A percentile compares a stretch with the other conserved stretches of the same genome.
phyloP scores from a whole-genome alignment of 2,113 vertebrate genomes.

The Syngnathus scovelli region DNA sequence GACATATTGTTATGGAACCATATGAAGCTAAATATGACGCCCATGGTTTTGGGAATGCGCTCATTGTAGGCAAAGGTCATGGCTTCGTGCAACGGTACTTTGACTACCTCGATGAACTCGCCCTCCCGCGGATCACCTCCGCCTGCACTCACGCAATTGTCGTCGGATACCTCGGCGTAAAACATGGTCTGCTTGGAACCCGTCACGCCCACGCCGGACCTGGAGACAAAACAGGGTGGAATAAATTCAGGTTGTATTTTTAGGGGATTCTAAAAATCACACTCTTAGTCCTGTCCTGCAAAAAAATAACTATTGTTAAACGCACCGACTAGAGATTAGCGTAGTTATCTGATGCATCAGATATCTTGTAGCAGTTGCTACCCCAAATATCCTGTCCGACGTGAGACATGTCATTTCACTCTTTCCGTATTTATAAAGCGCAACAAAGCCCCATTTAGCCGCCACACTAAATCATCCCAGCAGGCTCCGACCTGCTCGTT shows the following conservation, averaged over 20 bases:
- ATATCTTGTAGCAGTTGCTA: background rate
- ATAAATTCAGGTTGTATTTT: background rate
- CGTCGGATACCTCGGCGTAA: constrained; percentile 83
- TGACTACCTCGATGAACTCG: constrained; percentile 86
- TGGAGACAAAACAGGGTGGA: constrained; percentile 31
- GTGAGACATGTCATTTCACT: background rate
- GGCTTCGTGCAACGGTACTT: constrained; percentile 81
- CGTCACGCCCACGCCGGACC: constrained; percentile 81
- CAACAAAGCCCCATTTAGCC: background rate
- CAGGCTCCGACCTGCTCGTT: constrained; percentile 7
- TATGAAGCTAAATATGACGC: constrained; percentile 82
- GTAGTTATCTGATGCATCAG: background rate
- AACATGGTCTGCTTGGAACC: constrained; percentile 85
- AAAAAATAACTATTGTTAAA: background rate
- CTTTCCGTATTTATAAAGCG: background rate
- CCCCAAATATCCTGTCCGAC: background rate
- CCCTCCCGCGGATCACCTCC: constrained; percentile 80
- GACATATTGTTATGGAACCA: constrained; percentile 87
- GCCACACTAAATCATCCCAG: background rate
- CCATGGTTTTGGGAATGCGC: constrained; percentile 80
- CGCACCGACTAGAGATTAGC: background rate
- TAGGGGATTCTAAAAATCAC: background rate
- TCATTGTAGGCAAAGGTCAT: constrained; percentile 85
- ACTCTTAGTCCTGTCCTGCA: background rate
- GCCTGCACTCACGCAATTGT: constrained; percentile 75